Evolutionary conservation across 2,797 vertebrate species (phyloP), one percentile per base, ranked within the genome.

Genomic region (Galago senegalensis): DNA sequence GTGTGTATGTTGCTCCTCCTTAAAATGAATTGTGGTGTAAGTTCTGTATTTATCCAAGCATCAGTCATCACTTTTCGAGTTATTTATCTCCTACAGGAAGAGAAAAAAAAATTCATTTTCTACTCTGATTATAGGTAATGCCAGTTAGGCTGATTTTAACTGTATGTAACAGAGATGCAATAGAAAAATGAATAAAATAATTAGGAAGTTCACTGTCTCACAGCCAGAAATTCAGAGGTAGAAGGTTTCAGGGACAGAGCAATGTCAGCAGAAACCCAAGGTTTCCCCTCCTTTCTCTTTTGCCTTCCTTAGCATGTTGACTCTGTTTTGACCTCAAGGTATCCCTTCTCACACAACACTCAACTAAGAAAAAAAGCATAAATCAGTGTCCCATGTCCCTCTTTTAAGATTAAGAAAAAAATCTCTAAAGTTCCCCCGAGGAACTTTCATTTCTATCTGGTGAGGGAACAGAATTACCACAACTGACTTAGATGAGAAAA

Each of bases 121-220:
- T 85, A 96, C 80, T 94, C 8, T 77, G 73, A 85, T 81, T 72
- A 34, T 34, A 81, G 25, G 7, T 21, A 73, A 75, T 89, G 27
- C 12, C 20, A 85, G 29, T 53, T 76, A 53, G 49, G 56, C 67
- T 77, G 20, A 83, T 83, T 76, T 92, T 29, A 70, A 27, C 37
- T 90, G 11, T 79, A 82, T 67, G 3, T 56, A 58, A 89, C 43
- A 80, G 27, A 86, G 70, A 65, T 80, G 12, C 34, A 84, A 65
- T 20, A 34, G 49, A 56, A 61, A 67, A 69, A n/a, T n/a, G 21
- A 12, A 65, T 72, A 73, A 53, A 69, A 12, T 43, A 23, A 40
- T 72, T 27, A 89, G 7, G n/a, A 43, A 87, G 56, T 20, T 29
- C 40, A 75, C 13, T 79, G 43, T 23, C 43, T 88, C 34, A 58